These are phyloP conservation scores for Umimayanthus chanpuru DNA, from an alignment of 92 coral and sea anemone species.

Conservation along the genomic window DNA sequence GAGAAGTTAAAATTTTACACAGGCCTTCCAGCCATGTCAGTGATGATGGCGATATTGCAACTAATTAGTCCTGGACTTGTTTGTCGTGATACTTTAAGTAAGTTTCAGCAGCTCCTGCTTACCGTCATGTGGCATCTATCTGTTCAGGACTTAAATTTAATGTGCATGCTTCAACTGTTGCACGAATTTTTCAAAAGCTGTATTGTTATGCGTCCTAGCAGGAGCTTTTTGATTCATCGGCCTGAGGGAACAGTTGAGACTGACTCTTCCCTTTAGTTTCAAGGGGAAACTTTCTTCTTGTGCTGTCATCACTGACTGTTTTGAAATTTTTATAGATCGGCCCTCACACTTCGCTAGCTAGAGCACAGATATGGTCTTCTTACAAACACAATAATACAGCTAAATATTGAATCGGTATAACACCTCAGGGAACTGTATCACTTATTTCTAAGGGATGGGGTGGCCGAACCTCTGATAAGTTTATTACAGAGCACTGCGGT, in stretches of 20 bases:
- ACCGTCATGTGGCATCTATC: background rate
- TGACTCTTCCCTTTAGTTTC: constrained; percentile 36
- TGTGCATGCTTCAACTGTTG: constrained; percentile 65
- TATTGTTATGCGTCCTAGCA: no score
- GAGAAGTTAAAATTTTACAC: constrained; percentile 45
- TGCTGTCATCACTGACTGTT: constrained; percentile 40
- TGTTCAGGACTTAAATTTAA: constrained; percentile 43
- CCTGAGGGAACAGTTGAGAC: constrained; percentile 23
- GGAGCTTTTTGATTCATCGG: no score
- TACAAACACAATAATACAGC: constrained; percentile 48
- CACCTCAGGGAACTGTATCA: constrained; percentile 75
- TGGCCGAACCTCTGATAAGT: constrained; percentile 66
- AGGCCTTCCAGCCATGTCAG: constrained; percentile 47
- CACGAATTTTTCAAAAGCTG: constrained; percentile 56
- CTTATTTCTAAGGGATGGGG: constrained; percentile 71
- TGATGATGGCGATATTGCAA: constrained; percentile 49
- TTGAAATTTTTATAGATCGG: constrained; percentile 47
- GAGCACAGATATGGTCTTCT: constrained; percentile 51
- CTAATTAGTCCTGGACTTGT: constrained; percentile 40
- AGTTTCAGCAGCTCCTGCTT: constrained; percentile 50
- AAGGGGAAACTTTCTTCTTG: constrained; percentile 32
- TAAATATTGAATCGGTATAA: constrained; percentile 38
- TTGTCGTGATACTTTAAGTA: constrained; percentile 19
- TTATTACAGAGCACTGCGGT: constrained; percentile 70
- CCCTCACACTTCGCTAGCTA: constrained; percentile 35